Conservation (phyloP, 2,888 invertebrate species). For the Deilephila elpenor region DNA sequence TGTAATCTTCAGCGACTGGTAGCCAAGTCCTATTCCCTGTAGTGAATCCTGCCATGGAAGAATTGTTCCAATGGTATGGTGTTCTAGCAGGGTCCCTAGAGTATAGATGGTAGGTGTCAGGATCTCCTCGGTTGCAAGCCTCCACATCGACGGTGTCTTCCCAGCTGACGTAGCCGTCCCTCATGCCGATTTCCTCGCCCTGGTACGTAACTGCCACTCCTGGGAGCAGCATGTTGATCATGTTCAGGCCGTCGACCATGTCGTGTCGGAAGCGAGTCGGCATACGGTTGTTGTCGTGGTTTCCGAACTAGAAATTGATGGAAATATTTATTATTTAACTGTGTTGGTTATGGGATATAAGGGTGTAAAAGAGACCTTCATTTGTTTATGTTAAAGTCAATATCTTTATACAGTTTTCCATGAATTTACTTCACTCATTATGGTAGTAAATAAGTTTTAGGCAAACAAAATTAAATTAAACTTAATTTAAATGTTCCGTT, state of each 20-base stretch:
- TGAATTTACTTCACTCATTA: no score
- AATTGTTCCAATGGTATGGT: conserved; percentile 87
- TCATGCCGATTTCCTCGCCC: conserved; percentile 92
- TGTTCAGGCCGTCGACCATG: conserved; percentile 88
- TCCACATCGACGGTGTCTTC: conserved; percentile 85
- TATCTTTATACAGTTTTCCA: no score
- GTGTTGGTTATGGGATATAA: background rate
- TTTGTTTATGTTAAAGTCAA: no score
- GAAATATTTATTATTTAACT: background rate
- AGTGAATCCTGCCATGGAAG: conserved; percentile 86
- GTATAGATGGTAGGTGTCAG: conserved; percentile 78
- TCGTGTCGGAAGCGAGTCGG: conserved; percentile 86
- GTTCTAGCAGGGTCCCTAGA: conserved; percentile 87
- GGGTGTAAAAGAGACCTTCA: no score
- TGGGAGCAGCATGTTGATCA: conserved; percentile 88
- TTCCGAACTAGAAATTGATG: conserved; percentile 83
- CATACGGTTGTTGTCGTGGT: conserved; percentile 88
- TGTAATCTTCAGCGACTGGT: conserved; percentile 86
- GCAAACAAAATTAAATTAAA: no score
- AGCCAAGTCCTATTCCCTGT: conserved; percentile 85
- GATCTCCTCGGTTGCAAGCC: conserved; percentile 82
- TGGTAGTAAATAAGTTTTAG: no score
- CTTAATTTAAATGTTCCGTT: no score
- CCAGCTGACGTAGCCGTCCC: conserved; percentile 84
- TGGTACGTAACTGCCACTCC: conserved; percentile 93